Evolutionary conservation across 1,140 invertebrate genomes (phyloP).

Genomic region (Teleopsis dalmanni): DNA sequence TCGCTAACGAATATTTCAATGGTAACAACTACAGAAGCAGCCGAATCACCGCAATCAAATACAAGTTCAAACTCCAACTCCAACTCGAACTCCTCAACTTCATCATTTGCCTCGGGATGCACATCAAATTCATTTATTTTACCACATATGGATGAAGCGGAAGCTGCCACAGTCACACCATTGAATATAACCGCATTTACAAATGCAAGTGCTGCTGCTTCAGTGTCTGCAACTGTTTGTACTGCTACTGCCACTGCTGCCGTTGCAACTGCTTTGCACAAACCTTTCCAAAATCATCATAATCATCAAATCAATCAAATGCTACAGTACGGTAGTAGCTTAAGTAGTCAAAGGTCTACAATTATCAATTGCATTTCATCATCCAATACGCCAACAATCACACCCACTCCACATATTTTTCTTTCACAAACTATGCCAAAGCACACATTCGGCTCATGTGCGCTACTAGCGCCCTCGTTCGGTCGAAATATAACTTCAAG

Average conservation of each 20-base stretch:
- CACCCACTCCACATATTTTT: conserved; percentile 12
- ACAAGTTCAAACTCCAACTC: conserved; percentile 5
- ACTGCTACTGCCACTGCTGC: not conserved
- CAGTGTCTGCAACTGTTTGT: not conserved
- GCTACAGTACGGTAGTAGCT: conserved; percentile 1
- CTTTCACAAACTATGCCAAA: conserved; percentile 24
- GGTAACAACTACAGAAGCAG: conserved; percentile 10
- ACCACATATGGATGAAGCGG: conserved; percentile 2
- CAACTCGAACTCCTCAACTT: conserved; percentile 13
- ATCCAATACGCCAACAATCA: conserved; percentile 5
- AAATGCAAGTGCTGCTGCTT: not conserved
- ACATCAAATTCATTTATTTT: conserved; percentile 21
- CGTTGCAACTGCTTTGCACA: not conserved
- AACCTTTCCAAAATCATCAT: not conserved
- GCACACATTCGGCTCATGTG: conserved; percentile 41
- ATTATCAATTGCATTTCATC: conserved; percentile 1
- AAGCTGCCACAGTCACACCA: not conserved
- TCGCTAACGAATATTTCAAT: conserved; percentile 5
- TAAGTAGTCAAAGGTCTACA: not conserved
- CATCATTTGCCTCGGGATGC: conserved; percentile 30
- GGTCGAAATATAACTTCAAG: conserved; percentile 16
- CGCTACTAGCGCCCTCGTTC: conserved; percentile 32
- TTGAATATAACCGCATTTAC: not conserved
- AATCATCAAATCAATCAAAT: not conserved
- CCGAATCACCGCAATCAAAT: conserved; percentile 19